Evolutionary conservation across 2,113 vertebrate genomes (phyloP).

Genomic region (Sarotherodon lohbergeri): DNA sequence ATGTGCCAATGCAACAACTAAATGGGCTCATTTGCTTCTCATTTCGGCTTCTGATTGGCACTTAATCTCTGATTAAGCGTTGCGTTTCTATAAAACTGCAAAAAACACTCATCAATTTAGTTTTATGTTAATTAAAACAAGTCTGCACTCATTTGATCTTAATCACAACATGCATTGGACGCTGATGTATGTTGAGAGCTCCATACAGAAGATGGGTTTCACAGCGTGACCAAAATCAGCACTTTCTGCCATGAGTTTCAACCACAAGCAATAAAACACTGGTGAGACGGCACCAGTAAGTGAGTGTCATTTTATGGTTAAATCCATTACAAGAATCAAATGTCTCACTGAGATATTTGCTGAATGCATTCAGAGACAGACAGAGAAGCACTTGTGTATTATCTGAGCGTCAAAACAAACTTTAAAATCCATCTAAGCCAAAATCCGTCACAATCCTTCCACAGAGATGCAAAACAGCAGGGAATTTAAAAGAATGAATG

Average conservation of each 20-base stretch:
- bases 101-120: background rate
- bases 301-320: constrained; percentile 1
- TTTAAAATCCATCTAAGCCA: background rate
- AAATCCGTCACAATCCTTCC: background rate
- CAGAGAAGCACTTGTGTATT: background rate
- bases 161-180: background rate
- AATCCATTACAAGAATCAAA: background rate
- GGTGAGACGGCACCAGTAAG: background rate
- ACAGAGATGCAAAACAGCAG: background rate
- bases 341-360: background rate
- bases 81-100: background rate
- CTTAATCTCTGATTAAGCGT: background rate
- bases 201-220: background rate
- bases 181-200: background rate
- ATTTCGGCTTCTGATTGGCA: background rate
- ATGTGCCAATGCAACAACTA: background rate
- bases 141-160: background rate
- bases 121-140: background rate
- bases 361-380: background rate
- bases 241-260: background rate
- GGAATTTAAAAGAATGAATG: background rate
- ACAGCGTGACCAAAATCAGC: constrained; percentile 15
- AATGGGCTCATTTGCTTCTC: background rate
- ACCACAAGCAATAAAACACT: background rate
- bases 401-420: background rate